Conservation (phyloP, 2,888 invertebrate species). For the Ennomos erosarius region DNA sequence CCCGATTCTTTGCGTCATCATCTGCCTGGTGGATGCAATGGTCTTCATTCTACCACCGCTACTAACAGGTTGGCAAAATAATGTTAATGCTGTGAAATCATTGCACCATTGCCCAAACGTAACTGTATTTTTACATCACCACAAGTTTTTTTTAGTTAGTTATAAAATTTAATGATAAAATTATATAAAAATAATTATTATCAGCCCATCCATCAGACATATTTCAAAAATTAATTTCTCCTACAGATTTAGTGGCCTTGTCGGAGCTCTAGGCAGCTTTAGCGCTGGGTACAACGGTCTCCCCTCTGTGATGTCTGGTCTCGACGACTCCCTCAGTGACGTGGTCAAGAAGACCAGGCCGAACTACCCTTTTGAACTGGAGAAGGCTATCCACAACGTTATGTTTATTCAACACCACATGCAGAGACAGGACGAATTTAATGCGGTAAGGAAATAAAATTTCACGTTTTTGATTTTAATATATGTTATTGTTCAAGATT, state of each 20-base stretch:
- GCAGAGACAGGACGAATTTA: conserved; percentile 97
- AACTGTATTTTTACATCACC: too few relatives aligned
- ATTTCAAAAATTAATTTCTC: background rate
- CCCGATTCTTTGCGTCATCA: conserved; percentile 90
- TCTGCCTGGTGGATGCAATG: conserved; percentile 91
- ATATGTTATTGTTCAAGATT: background rate
- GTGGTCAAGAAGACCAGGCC: conserved; percentile 88
- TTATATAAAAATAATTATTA: too few relatives aligned
- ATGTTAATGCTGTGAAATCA: too few relatives aligned
- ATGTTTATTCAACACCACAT: conserved; percentile 98
- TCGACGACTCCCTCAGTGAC: conserved; percentile 93
- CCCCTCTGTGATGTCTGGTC: conserved; percentile 92
- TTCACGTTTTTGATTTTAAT: too few relatives aligned
- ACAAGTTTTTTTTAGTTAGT: too few relatives aligned
- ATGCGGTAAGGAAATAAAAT: conserved; percentile 89
- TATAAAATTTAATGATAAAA: too few relatives aligned
- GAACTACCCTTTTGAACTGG: conserved; percentile 96
- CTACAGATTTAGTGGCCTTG: conserved; percentile 89
- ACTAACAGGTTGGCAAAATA: conserved; percentile 86
- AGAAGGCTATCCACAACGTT: conserved; percentile 97
- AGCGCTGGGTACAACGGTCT: conserved; percentile 92
- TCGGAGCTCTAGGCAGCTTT: conserved; percentile 88
- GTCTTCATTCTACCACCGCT: conserved; percentile 90
- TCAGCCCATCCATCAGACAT: too few relatives aligned
- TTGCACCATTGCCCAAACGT: too few relatives aligned